These are phyloP conservation scores for Agraylea sexmaculata DNA, from an alignment of 1,140 invertebrate genomes.

Conservation along the genomic window DNA sequence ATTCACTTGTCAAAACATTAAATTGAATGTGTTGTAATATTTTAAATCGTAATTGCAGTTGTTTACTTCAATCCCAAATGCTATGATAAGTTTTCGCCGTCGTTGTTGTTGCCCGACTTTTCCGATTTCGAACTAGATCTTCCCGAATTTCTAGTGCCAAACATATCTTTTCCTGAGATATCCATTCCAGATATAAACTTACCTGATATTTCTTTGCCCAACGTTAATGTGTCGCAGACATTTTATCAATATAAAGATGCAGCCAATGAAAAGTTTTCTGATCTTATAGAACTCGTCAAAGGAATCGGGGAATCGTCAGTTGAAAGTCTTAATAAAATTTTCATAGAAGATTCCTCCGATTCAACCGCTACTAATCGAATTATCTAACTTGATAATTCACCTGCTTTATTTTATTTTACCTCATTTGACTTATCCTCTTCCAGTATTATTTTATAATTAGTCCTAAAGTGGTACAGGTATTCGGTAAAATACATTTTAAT, in stretches of 20 bases:
- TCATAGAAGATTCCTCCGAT: no score
- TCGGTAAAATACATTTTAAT: no score
- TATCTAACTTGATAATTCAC: no score
- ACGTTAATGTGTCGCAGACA: conserved; percentile 28
- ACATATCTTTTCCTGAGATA: conserved; percentile 25
- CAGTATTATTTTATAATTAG: no score
- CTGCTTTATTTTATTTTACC: no score
- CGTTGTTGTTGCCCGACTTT: conserved; percentile 27
- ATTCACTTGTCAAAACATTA: not conserved
- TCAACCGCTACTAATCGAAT: no score
- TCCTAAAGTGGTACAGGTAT: no score
- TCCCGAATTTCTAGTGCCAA: conserved; percentile 26
- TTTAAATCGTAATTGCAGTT: conserved; percentile 13
- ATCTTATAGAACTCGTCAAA: conserved; percentile 30
- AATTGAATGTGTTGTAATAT: conserved; percentile 6
- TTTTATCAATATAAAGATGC: conserved; percentile 33
- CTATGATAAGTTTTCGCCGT: conserved; percentile 27
- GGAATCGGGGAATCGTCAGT: conserved; percentile 31
- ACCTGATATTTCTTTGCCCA: conserved; percentile 26
- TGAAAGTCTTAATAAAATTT: no score
- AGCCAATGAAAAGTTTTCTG: conserved; percentile 29
- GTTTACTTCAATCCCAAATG: conserved; percentile 25
- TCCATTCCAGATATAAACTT: conserved; percentile 28
- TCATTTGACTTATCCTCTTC: no score
- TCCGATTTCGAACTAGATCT: conserved; percentile 31